Conservation (phyloP, 1,140 invertebrate species). For the Epicauta chinensis region DNA sequence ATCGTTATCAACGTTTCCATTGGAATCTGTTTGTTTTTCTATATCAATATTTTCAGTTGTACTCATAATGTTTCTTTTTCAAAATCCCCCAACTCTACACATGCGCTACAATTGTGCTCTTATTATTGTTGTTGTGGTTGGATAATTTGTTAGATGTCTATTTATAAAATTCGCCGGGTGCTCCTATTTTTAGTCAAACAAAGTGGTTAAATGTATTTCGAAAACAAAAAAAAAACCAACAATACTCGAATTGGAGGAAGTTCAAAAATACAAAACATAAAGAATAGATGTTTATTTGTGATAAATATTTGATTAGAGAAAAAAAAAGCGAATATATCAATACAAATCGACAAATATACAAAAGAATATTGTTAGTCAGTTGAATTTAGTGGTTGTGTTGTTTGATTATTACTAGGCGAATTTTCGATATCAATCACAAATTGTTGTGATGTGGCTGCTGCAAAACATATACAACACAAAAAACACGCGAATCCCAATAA, state of each 20-base stretch:
- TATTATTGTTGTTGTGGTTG: not conserved
- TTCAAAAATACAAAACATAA: too few relatives aligned
- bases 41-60: not conserved
- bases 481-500: slow-evolving; percentile 3
- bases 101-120: not conserved
- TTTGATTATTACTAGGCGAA: not conserved
- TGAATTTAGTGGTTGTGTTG: not conserved
- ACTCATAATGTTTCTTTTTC: not conserved
- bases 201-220: too few relatives aligned
- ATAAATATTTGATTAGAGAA: too few relatives aligned
- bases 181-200: slow-evolving; percentile 15
- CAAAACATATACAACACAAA: slow-evolving; percentile 5
- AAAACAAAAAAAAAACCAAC: too few relatives aligned
- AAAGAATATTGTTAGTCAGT: not conserved
- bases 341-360: too few relatives aligned
- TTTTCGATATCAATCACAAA: not conserved
- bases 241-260: too few relatives aligned
- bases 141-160: slow-evolving; percentile 6
- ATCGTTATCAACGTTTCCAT: slow-evolving; percentile 18
- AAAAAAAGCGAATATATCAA: too few relatives aligned
- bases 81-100: not conserved
- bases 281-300: too few relatives aligned
- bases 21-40: slow-evolving; percentile 6
- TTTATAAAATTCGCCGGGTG: slow-evolving; percentile 11
- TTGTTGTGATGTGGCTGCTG: not conserved